Evolutionary conservation across 2,888 invertebrate species (phyloP).

Genomic region (Mactromeris polynyma): DNA sequence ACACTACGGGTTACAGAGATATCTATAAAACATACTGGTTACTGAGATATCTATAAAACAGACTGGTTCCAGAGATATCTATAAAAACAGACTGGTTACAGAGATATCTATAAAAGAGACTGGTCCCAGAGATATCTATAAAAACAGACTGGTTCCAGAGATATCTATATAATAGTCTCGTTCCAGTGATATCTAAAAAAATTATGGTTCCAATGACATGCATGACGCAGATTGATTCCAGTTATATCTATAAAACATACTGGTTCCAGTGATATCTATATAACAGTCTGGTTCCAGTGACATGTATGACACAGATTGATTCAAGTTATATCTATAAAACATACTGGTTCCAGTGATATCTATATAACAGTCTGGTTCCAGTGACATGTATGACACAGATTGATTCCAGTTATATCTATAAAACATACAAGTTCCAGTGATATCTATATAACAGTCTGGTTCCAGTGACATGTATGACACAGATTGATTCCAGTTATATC

Average conservation of each 20-base stretch:
- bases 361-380: not conserved
- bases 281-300: no score
- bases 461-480: not conserved
- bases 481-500: not conserved
- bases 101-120: no score
- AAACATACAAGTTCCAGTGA: not conserved
- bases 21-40: not conserved
- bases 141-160: no score
- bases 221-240: not conserved
- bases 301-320: not conserved
- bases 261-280: not conserved
- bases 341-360: no score
- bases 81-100: no score
- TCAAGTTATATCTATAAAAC: not conserved
- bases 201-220: not conserved
- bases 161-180: not conserved
- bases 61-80: not conserved
- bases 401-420: not conserved
- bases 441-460: no score
- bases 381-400: no score
- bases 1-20: not conserved
- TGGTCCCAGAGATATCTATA: not conserved
- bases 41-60: no score
- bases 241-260: no score
- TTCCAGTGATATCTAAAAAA: not conserved